phyloP scores from a whole-genome alignment of 2,797 vertebrate species.

The Columba guinea region DNA sequence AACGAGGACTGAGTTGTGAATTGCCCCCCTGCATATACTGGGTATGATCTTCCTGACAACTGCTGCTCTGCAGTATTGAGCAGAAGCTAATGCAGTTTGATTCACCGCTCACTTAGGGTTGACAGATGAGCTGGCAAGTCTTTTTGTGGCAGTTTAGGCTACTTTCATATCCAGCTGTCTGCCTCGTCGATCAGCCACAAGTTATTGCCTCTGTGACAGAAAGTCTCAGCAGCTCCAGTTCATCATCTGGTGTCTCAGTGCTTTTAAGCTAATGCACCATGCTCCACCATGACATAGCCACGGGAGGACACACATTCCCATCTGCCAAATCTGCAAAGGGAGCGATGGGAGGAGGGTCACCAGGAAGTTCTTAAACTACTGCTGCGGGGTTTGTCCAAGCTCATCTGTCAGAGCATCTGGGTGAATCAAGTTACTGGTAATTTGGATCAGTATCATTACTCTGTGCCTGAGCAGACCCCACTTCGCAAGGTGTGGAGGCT shows the following conservation, averaged over 20 bases:
- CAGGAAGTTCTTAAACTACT: slow-evolving; percentile 35
- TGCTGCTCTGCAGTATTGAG: background rate
- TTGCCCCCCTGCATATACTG: background rate
- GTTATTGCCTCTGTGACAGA: slow-evolving; percentile 35
- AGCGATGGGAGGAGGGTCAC: slow-evolving; percentile 8
- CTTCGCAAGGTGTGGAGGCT: background rate
- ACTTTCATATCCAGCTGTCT: slow-evolving; percentile 56
- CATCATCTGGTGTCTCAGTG: slow-evolving; percentile 26
- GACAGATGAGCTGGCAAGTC: slow-evolving; percentile 46
- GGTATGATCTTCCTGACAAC: background rate
- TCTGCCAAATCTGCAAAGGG: background rate
- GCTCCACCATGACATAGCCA: background rate
- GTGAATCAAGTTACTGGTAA: slow-evolving; percentile 26
- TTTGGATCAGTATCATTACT: background rate
- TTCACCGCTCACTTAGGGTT: slow-evolving; percentile 19
- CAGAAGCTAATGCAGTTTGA: slow-evolving; percentile 25
- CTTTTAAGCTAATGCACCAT: slow-evolving; percentile 60
- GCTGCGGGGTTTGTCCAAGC: background rate
- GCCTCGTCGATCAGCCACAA: slow-evolving; percentile 41
- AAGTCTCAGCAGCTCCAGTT: slow-evolving; percentile 36
- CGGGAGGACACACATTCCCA: background rate
- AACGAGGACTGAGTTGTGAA: background rate
- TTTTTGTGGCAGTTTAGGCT: slow-evolving; percentile 51
- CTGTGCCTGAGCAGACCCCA: background rate
- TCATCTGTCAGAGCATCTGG: slow-evolving; percentile 8